Evolutionary conservation across 2,888 invertebrate species (phyloP), one percentile per base, ranked within the genome.

Genomic region (Chorisops tibialis): DNA sequence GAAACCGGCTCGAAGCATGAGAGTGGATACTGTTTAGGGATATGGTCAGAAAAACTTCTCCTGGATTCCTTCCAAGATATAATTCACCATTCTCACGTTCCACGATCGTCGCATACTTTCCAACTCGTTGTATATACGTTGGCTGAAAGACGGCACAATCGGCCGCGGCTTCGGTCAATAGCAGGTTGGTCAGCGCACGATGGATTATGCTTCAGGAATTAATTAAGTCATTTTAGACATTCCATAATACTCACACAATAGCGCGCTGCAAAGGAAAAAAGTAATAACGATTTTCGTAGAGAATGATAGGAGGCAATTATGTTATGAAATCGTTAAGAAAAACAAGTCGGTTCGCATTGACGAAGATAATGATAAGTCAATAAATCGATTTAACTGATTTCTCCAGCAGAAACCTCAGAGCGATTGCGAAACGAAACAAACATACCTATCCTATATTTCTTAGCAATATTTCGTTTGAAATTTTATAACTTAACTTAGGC

Each of bases 71-170:
- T 14, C 50, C 60, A 39, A 60, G 60, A 60, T 60, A 60, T 60
- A 60, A 60, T 60, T 60, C 60, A 50, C 60, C 60, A 60, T 60
- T 60, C 60, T 60, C 60, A 60, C 60, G 60, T 60, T 60, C 60
- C 49, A 60, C 21, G 49, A 50, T 41, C 24, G 50, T 14, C 30
- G 60, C 50, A 60, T 60, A 60, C 45, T 48, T 48, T 48, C 24
- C 48, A 22, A 59, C 37, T 38, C 48, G 48, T 39, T 48, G 35
- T 24, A 30, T 47, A 45, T 47, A 14, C 22, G n/a, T 37, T 18
- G 38, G 48, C 22, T 35, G 37, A 43, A 24, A n/a, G 22, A 24
- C 19, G 54, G 43, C 43, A 22, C 41, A 19, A 37, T 56, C 56
- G 16, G 43, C 14, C 41, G 14, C 43, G 16, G 19, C 19, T 18